These are phyloP conservation scores for Galemys pyrenaicus DNA, from an alignment of 2,113 vertebrate genomes.

Conservation along the genomic window DNA sequence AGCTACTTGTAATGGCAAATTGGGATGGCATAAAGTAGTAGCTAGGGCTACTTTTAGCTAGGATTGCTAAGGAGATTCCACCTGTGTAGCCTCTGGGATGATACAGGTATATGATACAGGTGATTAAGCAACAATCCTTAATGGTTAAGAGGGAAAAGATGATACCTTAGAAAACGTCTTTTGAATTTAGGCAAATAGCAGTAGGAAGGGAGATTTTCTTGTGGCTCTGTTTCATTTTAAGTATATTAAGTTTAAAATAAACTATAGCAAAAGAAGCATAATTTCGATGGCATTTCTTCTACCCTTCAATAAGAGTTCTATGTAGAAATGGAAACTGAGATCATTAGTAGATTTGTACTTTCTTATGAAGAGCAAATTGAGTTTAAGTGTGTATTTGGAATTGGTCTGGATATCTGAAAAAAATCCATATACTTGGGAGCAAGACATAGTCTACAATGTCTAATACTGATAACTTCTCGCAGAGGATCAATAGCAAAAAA, in stretches of 20 bases:
- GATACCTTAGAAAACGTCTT: not conserved
- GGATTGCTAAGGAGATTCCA: not conserved
- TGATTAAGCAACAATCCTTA: not conserved
- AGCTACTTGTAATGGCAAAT: not conserved
- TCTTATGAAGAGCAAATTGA: constrained; percentile 42
- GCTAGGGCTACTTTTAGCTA: not conserved
- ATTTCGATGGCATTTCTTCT: not conserved
- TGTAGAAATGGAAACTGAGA: not conserved
- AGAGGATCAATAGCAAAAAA: not conserved
- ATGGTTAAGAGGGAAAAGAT: not conserved
- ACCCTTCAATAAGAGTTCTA: not conserved
- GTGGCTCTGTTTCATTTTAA: not conserved
- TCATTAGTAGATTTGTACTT: not conserved
- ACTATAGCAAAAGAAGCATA: not conserved
- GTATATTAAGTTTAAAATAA: not conserved
- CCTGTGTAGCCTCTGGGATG: not conserved
- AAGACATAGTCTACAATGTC: not conserved
- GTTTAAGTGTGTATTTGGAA: not conserved
- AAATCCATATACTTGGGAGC: constrained; percentile 15
- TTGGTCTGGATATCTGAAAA: not conserved
- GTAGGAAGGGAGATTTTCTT: not conserved
- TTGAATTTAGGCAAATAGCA: not conserved
- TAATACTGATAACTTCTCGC: constrained; percentile 4
- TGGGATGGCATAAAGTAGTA: not conserved
- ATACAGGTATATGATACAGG: not conserved